Evolutionary conservation across 2,888 invertebrate species (phyloP).

Genomic region (Oxytorus armatus): DNA sequence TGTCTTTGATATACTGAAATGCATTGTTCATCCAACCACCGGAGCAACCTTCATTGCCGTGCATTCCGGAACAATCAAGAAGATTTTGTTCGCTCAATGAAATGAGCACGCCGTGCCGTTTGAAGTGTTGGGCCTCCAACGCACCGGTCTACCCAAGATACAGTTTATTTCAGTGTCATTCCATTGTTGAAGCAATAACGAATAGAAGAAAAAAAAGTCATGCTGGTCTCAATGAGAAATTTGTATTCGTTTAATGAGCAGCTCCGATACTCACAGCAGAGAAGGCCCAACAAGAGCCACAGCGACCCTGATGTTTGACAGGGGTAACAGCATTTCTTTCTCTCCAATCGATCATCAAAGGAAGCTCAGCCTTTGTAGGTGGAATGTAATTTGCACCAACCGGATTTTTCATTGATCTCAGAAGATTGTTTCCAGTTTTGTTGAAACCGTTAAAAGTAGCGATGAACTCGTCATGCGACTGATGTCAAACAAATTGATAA

Average conservation of each 20-base stretch:
- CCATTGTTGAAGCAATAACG: no score
- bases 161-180: no score
- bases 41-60: constrained; percentile 95
- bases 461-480: constrained; percentile 92
- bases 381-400: constrained; percentile 87
- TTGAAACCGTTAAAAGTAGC: constrained; percentile 89
- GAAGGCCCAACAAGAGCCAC: constrained; percentile 90
- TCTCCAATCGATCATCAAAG: constrained; percentile 94
- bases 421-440: constrained; percentile 76
- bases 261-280: constrained; percentile 84
- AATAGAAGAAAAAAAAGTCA: not conserved
- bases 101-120: constrained; percentile 90
- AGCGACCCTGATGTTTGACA: constrained; percentile 94
- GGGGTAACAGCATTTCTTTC: constrained; percentile 93
- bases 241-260: not conserved
- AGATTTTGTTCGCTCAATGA: constrained; percentile 97
- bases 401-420: constrained; percentile 66
- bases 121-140: constrained; percentile 95
- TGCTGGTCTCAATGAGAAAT: constrained; percentile 14
- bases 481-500: constrained; percentile 15
- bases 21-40: constrained; percentile 94
- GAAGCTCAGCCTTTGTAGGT: constrained; percentile 89
- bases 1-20: constrained; percentile 93
- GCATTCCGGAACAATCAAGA: constrained; percentile 93
- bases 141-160: constrained; percentile 90